phyloP scores from a whole-genome alignment of 2,888 invertebrate species.

The Oithona nana region DNA sequence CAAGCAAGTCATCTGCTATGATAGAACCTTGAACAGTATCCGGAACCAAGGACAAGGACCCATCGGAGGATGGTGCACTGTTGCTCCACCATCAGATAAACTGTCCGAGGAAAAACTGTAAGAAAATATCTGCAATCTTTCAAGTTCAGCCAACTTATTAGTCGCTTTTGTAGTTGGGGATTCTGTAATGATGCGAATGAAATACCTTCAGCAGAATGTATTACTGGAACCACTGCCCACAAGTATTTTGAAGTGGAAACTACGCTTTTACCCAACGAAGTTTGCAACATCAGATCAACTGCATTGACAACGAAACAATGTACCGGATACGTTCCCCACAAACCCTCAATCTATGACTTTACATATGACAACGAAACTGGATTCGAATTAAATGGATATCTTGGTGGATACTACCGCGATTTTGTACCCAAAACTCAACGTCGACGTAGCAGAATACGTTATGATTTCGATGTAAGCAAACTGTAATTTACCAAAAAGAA shows the following conservation, averaged over 20 bases:
- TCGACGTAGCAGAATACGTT: neutral
- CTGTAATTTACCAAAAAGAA: neutral
- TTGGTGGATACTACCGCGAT: constrained; percentile 1
- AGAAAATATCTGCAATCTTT: too few relatives aligned
- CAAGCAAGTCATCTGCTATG: neutral
- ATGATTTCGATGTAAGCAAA: neutral
- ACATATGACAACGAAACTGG: neutral
- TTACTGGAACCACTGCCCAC: too few relatives aligned
- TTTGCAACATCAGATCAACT: neutral
- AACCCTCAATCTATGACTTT: neutral
- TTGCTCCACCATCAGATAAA: neutral
- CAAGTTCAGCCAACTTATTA: too few relatives aligned
- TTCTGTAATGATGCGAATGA: neutral
- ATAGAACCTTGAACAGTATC: too few relatives aligned
- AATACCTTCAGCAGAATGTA: too few relatives aligned
- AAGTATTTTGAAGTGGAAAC: constrained; percentile 3
- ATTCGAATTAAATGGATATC: neutral
- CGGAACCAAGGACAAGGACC: too few relatives aligned
- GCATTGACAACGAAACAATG: neutral
- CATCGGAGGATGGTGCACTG: neutral
- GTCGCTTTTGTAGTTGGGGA: too few relatives aligned
- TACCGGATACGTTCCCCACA: neutral
- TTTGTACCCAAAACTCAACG: neutral
- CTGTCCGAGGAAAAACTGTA: too few relatives aligned
- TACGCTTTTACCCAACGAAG: neutral